Conservation (phyloP, 2,797 vertebrate genomes). For the Malacoctenus gilli region DNA sequence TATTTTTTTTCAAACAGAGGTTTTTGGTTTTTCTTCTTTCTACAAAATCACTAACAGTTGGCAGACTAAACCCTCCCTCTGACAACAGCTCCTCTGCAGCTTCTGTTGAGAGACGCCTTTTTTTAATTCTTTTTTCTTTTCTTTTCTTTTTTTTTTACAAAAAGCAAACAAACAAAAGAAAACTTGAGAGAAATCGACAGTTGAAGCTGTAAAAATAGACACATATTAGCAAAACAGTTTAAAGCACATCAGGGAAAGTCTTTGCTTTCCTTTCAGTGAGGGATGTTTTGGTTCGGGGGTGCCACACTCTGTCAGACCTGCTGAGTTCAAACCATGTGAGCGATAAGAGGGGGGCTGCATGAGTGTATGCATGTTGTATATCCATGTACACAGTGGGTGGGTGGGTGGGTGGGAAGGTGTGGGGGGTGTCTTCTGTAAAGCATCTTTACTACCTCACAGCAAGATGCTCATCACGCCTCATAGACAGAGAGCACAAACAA, state of each 20-base stretch:
- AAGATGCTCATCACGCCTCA: conserved; percentile 34
- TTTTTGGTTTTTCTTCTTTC: conserved; percentile 10
- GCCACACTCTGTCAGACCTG: conserved; percentile 81
- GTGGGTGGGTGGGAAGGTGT: conserved; percentile 30
- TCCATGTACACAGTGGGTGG: no score
- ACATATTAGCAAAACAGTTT: conserved; percentile 64
- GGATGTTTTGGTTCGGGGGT: conserved; percentile 70
- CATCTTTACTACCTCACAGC: conserved; percentile 34
- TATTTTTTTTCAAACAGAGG: conserved; percentile 4
- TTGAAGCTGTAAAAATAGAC: conserved; percentile 79
- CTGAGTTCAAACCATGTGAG: conserved; percentile 75
- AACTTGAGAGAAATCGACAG: conserved; percentile 43
- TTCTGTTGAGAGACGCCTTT: conserved; percentile 35
- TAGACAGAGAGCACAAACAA: conserved; percentile 46
- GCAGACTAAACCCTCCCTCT: conserved; percentile 16
- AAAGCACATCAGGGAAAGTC: conserved; percentile 67
- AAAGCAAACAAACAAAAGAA: conserved; percentile 34
- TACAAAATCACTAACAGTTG: conserved; percentile 53
- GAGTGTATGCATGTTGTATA: conserved; percentile 32
- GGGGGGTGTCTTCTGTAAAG: conserved; percentile 46
- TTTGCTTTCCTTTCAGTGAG: conserved; percentile 51
- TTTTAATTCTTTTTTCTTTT: conserved; percentile 27
- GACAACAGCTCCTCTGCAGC: conserved; percentile 6
- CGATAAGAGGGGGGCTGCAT: conserved; percentile 22
- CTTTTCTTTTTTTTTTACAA: conserved; percentile 44